Conservation (phyloP, 2,888 invertebrate species). For the Willowsia nigromaculata region DNA sequence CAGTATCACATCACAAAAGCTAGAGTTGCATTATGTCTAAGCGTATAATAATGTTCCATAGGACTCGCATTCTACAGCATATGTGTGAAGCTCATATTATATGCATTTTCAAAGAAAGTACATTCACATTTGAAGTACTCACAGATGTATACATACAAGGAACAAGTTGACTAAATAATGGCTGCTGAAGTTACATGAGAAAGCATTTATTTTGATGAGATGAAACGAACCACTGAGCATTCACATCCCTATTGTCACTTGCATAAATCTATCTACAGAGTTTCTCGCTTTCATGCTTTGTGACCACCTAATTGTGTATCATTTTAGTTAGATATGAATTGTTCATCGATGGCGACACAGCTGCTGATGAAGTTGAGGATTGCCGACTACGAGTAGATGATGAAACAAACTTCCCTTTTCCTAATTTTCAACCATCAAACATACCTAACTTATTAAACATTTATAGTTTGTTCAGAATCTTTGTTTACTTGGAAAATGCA, state of each 20-base stretch:
- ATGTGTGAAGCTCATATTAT: too few species aligned
- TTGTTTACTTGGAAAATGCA: too few species aligned
- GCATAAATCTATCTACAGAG: not conserved
- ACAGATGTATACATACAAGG: not conserved
- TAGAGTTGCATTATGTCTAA: not conserved
- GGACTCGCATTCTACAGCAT: too few species aligned
- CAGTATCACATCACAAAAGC: not conserved
- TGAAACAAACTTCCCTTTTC: conserved; percentile 17
- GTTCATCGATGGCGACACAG: not conserved
- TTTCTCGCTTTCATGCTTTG: not conserved
- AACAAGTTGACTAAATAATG: conserved; percentile 57
- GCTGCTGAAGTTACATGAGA: conserved; percentile 56
- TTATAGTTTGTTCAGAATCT: too few species aligned
- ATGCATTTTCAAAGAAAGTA: conserved; percentile 1
- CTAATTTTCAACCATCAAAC: not conserved
- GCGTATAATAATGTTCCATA: not conserved
- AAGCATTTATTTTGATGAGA: conserved; percentile 63
- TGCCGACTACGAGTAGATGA: not conserved
- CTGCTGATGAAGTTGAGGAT: not conserved
- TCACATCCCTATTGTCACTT: not conserved
- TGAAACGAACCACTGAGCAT: conserved; percentile 42
- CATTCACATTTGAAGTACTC: too few species aligned
- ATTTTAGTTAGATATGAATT: not conserved
- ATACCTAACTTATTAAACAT: too few species aligned
- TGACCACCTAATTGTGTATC: not conserved